Base-by-base conservation (phyloP, 2,888 invertebrate species). In the Trypoxylon attenuatum region DNA sequence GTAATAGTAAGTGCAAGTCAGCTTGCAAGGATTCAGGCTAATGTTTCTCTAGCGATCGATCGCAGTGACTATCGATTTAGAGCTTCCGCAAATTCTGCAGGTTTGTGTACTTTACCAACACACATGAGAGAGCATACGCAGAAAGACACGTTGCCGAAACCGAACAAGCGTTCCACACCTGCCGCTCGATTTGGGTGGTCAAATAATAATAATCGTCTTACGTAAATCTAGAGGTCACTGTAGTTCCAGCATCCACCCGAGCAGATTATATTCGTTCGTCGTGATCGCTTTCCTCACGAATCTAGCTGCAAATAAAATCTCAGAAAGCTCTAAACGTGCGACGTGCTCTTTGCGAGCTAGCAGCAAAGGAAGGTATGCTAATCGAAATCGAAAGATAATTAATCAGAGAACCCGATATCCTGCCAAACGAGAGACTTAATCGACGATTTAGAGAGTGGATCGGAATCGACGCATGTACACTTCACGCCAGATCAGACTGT, bases 131-230 rank as follows among this genome's bases (percentile, higher is more conserved):
- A 29, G 53, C 52, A 49, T n/a, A 21, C 29, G 52, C 16, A 45
- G 51, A 33, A 42, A 16, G 21, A 18, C 21, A 49, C 25, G 50
- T 58, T 39, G 54, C 47, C 38, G 10, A 42, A 57, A 57, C 56
- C 61, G 23, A 60, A 22, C 42, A 6, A 29, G 39, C 59, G 65
- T 58, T 64, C 21, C 18, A 58, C 67, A 67, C 63, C 67, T 67
- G 67, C 41, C 47, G 67, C 51, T 52, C 67, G 19, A 54, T 67
- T 67, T 67, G 63, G 67, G 67, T 64, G 67, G 63, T 22, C 67
- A 23, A 58, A 55, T 47, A 43, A 27, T 39, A 58, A 55, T 47
- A 43, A 27, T 39, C 49, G 47, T 54, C 47, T 49, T 50, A 16
- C 52, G 56, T 22, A 23, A 13, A 27, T 21, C 2, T 27, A 45